Evolutionary conservation across 1,140 invertebrate genomes (phyloP).

Genomic region (Linepithema humile): DNA sequence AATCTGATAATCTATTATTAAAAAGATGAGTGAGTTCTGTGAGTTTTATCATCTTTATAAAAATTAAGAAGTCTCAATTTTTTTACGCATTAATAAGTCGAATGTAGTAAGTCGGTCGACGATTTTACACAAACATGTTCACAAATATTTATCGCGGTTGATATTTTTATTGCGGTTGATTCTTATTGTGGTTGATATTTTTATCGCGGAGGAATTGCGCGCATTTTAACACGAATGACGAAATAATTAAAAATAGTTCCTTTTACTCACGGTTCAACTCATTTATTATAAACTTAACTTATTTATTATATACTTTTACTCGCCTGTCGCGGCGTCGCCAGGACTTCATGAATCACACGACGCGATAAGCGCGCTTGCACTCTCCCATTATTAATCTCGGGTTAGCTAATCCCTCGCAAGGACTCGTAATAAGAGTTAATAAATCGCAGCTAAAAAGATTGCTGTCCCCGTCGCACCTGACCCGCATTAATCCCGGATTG

Average conservation of each 20-base stretch:
- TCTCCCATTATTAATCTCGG: background rate
- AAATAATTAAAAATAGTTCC: background rate
- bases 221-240: background rate
- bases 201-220: background rate
- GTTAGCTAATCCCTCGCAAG: constrained; percentile 8
- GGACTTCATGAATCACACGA: background rate
- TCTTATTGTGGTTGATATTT: no score
- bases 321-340: background rate
- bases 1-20: no score
- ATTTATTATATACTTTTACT: background rate
- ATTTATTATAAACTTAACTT: background rate
- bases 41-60: no score
- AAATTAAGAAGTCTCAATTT: no score
- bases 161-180: background rate
- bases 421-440: constrained; percentile 1
- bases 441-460: constrained; percentile 28
- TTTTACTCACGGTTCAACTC: background rate
- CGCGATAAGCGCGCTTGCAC: background rate
- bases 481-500: constrained; percentile 23
- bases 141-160: background rate
- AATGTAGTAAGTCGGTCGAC: background rate
- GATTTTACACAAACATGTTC: background rate
- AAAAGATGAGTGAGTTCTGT: no score
- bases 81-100: background rate
- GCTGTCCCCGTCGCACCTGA: background rate